Conservation (phyloP, 2,113 vertebrate species). For the Hirundichthys speculiger region DNA sequence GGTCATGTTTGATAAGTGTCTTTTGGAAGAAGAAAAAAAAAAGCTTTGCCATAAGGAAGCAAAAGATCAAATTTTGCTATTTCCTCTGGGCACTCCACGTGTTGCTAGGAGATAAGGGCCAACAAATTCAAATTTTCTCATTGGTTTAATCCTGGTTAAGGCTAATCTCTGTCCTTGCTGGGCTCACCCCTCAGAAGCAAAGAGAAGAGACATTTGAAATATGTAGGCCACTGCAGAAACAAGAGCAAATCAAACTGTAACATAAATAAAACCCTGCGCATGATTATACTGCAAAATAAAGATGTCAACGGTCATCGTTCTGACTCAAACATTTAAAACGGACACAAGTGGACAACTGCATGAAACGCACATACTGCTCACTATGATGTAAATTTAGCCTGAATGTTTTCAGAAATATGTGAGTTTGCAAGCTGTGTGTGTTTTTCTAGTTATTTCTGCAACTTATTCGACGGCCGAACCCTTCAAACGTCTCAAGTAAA, state of each 20-base stretch:
- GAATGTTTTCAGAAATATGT: no score
- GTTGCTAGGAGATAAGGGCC: conserved; percentile 75
- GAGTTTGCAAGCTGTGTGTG: no score
- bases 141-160: conserved; percentile 78
- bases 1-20: conserved; percentile 78
- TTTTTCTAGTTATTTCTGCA: no score
- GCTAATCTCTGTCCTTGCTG: conserved; percentile 75
- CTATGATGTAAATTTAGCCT: no score
- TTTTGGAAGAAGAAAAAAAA: conserved; percentile 55
- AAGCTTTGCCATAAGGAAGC: conserved; percentile 67
- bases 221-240: conserved; percentile 73
- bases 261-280: conserved; percentile 32
- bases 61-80: conserved; percentile 73
- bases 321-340: not conserved
- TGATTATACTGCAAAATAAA: conserved; percentile 17
- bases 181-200: conserved; percentile 72
- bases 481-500: no score
- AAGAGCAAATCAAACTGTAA: conserved; percentile 64
- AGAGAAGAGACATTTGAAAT: conserved; percentile 57
- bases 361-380: no score
- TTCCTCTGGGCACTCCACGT: conserved; percentile 74
- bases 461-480: no score
- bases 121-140: conserved; percentile 78
- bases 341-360: no score
- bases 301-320: conserved; percentile 2